These are phyloP conservation scores for Microcaecilia unicolor DNA, from an alignment of 2,797 vertebrate genomes.

Conservation along the genomic window DNA sequence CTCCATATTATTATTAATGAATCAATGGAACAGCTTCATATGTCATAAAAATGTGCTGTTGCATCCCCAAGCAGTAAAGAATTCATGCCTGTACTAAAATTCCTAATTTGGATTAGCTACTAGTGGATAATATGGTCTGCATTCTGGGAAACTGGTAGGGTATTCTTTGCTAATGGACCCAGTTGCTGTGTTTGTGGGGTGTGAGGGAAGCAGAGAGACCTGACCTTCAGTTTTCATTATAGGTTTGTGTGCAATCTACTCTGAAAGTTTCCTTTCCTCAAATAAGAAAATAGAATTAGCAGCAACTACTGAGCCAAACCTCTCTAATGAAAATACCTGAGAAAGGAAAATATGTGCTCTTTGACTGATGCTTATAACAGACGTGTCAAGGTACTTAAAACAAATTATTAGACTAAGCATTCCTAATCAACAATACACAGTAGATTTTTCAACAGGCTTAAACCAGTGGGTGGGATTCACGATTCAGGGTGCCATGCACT, in stretches of 20 bases:
- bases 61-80: too few relatives aligned
- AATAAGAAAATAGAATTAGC: conserved; percentile 1
- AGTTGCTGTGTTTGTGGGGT: background rate
- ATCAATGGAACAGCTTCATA: too few relatives aligned
- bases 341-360: conserved; percentile 2
- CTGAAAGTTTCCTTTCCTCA: conserved; percentile 12
- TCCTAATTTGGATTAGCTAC: conserved; percentile 18
- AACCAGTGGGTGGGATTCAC: too few relatives aligned
- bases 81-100: conserved; percentile 29
- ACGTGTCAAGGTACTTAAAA: conserved; percentile 7
- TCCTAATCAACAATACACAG: too few relatives aligned
- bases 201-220: too few relatives aligned
- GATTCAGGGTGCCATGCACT: too few relatives aligned
- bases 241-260: conserved; percentile 6
- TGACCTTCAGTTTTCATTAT: conserved; percentile 23
- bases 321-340: conserved; percentile 10
- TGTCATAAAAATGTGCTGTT: too few relatives aligned
- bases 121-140: conserved; percentile 17
- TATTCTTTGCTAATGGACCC: conserved; percentile 6
- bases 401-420: too few relatives aligned
- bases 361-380: conserved; percentile 14
- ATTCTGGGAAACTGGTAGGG: too few relatives aligned
- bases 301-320: too few relatives aligned
- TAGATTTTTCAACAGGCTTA: too few relatives aligned
- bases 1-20: too few relatives aligned